phyloP scores from a whole-genome alignment of 35 echinoderm and acorn worm genomes.

The Stichopus chloronotus region DNA sequence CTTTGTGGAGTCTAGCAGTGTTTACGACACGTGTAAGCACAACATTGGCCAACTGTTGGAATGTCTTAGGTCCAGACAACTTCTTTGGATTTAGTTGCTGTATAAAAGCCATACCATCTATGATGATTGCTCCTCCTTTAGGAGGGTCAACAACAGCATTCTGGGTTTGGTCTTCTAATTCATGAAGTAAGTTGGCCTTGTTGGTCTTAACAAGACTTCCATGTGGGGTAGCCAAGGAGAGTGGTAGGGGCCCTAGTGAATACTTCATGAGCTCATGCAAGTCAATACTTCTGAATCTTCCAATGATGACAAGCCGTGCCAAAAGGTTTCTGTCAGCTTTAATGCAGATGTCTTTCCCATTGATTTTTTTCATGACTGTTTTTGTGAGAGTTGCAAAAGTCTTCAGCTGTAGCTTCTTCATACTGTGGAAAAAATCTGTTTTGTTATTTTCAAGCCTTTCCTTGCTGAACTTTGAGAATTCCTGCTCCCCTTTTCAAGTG shows the following conservation, averaged over 20 bases:
- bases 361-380: constrained; percentile 41
- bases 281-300: constrained; percentile 48
- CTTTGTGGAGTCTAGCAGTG: constrained; percentile 18
- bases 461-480: constrained; percentile 43
- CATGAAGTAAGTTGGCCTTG: constrained; percentile 64
- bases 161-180: constrained; percentile 41
- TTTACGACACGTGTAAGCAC: constrained; percentile 34
- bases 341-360: constrained; percentile 48
- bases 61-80: constrained; percentile 5
- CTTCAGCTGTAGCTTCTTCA: constrained; percentile 46
- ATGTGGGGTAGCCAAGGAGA: constrained; percentile 44
- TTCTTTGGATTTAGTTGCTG: constrained; percentile 38
- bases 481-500: constrained; percentile 19
- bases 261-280: constrained; percentile 57
- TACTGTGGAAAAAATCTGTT: constrained; percentile 20
- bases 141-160: constrained; percentile 26
- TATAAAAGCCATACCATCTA: constrained; percentile 48
- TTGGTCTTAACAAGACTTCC: constrained; percentile 67
- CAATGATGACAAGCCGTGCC: constrained; percentile 58
- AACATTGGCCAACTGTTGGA: constrained; percentile 7
- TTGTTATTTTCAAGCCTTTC: constrained; percentile 40
- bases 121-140: constrained; percentile 8
- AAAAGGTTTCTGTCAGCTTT: constrained; percentile 61
- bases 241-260: constrained; percentile 58
- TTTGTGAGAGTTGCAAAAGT: constrained; percentile 29